These are phyloP conservation scores for Zhuqinia jingwanae DNA, from an alignment of 2,888 invertebrate species.

Conservation along the genomic window DNA sequence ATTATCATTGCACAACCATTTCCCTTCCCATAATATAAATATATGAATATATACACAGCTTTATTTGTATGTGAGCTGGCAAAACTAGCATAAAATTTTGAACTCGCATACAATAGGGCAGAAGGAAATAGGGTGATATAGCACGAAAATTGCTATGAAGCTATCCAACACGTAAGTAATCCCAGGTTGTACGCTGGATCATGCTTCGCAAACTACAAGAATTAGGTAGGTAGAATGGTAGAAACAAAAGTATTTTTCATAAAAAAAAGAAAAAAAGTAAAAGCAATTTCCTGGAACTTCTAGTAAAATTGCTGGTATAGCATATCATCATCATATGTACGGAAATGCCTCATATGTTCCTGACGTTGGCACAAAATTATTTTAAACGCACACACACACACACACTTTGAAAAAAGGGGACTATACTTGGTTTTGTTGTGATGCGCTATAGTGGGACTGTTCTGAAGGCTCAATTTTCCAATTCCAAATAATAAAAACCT, in stretches of 20 bases:
- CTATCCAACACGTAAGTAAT: neutral
- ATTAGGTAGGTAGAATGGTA: neutral
- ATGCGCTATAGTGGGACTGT: neutral
- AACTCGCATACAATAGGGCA: neutral
- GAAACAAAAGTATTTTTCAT: neutral
- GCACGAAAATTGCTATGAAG: conserved; percentile 5
- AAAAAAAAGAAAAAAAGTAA: neutral
- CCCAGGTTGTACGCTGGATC: neutral
- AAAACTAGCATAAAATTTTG: conserved; percentile 13
- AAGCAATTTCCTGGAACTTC: neutral
- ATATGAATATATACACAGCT: neutral
- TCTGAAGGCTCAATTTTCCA: no score
- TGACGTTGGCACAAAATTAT: neutral
- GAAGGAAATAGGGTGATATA: no score
- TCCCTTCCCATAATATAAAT: neutral
- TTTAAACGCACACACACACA: neutral
- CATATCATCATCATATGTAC: neutral
- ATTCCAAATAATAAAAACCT: no score
- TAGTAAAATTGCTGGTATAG: neutral
- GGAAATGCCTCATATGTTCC: neutral
- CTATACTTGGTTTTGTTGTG: neutral
- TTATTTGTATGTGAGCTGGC: conserved; percentile 31
- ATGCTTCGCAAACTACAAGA: neutral
- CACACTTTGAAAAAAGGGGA: neutral
- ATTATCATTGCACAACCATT: conserved; percentile 1